Base-by-base conservation (phyloP, 2,888 invertebrate genomes). In the Drosophila demipolita region DNA sequence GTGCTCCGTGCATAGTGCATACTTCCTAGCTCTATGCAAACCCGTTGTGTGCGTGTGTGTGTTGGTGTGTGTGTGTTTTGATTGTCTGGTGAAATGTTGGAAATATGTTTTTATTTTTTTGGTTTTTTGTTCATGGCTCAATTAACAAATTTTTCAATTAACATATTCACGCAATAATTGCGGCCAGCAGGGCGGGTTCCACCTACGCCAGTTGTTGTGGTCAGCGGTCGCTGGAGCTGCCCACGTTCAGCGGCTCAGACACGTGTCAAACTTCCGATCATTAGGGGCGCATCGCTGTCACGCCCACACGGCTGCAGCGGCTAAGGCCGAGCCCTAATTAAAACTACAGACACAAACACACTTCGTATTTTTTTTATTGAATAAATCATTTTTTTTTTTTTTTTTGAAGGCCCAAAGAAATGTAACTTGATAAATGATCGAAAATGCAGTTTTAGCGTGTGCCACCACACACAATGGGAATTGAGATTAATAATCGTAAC, bases 201-300 rank as follows among this genome's bases (percentile, higher is more conserved):
- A 23, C 82, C 82, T 77, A 82, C 82, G 61, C 61, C 26, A 32
- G 33, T 68, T 48, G 52, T 64, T 54, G 49, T 45, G 69, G 45
- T 68, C 69, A 69, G 57, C 38, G 61, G 1, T 55, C 40, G 29
- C 40, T 15, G 29, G 29, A 40, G 38, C 55, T 29, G 40, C 74
- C 85, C 74, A 69, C 62, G 77, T 36, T 20, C 52, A 53, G 32
- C 48, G 15, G 9, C 32, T 66, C 26, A 68, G 83, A 71, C 83
- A 84, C 84, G 89, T 84, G 84, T 85, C 89, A 85, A 87, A 89
- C 87, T 87, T 87, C 87, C 87, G 90, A 87, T 88, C 90, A 90
- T 87, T 90, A 87, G 82, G 68, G 75, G 69, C 70, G 77, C 80
- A 82, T 66, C 74, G 63, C 67, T 36, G 55, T 68, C 75, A 89